A percentile compares a stretch with the other conserved stretches of the same genome.
Conservation (phyloP, 1,140 invertebrate species). For the Reticulitermes speratus region DNA sequence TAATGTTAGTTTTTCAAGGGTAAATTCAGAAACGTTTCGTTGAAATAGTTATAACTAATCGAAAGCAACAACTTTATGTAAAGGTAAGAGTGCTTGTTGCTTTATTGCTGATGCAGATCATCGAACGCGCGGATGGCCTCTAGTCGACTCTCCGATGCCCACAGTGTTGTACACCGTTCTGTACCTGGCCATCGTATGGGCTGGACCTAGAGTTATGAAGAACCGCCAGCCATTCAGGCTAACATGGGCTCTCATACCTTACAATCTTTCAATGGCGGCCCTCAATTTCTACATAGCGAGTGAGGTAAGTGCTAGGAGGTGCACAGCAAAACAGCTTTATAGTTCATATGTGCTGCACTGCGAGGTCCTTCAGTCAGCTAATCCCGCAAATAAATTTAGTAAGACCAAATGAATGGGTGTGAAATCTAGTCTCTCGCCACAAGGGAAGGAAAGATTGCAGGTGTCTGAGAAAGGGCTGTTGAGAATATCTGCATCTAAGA, state of each 20-base stretch:
- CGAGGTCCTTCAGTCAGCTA: too few species aligned
- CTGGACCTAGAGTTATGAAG: constrained; percentile 81
- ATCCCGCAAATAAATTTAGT: too few species aligned
- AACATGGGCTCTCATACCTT: constrained; percentile 74
- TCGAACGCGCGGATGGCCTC: constrained; percentile 80
- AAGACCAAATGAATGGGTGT: constrained; percentile 28
- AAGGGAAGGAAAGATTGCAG: too few species aligned
- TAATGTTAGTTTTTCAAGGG: too few species aligned
- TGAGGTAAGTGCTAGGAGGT: constrained; percentile 54
- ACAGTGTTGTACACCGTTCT: constrained; percentile 70
- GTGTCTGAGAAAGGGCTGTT: too few species aligned
- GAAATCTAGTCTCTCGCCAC: neutral
- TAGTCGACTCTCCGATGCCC: constrained; percentile 80
- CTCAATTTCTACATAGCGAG: constrained; percentile 84
- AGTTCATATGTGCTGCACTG: too few species aligned
- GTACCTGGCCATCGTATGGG: constrained; percentile 79
- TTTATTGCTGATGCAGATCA: constrained; percentile 55
- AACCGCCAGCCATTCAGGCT: constrained; percentile 76
- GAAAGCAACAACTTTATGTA: too few species aligned
- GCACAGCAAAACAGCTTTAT: neutral
- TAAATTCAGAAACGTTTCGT: too few species aligned
- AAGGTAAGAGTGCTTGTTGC: too few species aligned
- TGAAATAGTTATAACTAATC: too few species aligned
- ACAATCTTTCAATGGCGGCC: constrained; percentile 81
- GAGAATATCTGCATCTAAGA: too few species aligned